A percentile compares a stretch with the other conserved stretches of the same genome.
Evolutionary conservation across 1,140 invertebrate species (phyloP).

Genomic region (Holcopasites calliopsidis): DNA sequence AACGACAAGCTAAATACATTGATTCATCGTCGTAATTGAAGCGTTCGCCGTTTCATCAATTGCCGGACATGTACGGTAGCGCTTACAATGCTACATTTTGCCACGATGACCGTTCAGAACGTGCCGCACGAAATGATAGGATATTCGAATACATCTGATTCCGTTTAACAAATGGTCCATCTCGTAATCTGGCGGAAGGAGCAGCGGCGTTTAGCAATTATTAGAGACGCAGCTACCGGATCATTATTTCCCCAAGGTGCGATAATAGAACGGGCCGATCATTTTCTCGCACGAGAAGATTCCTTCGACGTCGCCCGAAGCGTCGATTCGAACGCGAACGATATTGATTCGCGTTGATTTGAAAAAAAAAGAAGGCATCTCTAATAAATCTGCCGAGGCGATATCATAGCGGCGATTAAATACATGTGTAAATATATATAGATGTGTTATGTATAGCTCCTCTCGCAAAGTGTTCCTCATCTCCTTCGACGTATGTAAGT

Average conservation of each 20-base stretch:
- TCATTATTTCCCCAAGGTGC: too few relatives aligned
- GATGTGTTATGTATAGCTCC: neutral
- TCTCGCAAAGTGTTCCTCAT: neutral
- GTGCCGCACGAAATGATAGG: too few relatives aligned
- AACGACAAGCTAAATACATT: constrained; percentile 22
- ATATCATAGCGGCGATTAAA: constrained; percentile 3
- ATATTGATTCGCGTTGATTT: neutral
- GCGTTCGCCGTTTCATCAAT: neutral
- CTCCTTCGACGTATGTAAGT: neutral
- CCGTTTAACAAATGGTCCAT: constrained; percentile 3
- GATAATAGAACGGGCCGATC: too few relatives aligned
- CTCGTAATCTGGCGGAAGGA: neutral
- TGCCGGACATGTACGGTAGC: constrained; percentile 3
- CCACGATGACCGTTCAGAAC: constrained; percentile 3
- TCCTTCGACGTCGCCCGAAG: neutral
- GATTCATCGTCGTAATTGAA: constrained; percentile 14
- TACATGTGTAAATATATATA: too few relatives aligned
- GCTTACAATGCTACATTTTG: constrained; percentile 4
- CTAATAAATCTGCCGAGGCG: neutral
- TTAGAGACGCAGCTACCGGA: neutral
- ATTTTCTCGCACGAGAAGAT: too few relatives aligned
- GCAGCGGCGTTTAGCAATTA: neutral
- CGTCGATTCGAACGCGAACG: constrained; percentile 20
- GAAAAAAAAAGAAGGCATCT: neutral
- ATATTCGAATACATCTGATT: neutral